Base-by-base conservation (phyloP, 1,140 invertebrate species). In the Camponotus floridanus region DNA sequence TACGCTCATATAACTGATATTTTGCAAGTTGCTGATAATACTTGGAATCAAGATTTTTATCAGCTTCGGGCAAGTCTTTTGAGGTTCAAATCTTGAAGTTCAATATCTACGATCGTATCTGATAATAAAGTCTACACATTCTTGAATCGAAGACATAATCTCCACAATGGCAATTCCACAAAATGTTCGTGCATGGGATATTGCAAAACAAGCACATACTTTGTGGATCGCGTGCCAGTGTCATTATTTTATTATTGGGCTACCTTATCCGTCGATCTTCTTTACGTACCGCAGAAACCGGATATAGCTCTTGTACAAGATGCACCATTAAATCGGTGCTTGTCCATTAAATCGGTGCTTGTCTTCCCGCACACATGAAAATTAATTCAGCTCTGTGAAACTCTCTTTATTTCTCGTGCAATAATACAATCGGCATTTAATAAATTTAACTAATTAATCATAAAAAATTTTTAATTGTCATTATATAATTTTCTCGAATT, bases 191-290 rank as follows among this genome's bases (percentile, higher is more conserved):
- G 83, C 88, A 89, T 86, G 88, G 83, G 76, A 88, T 51, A 26
- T 45, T 51, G 48, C 48, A 70, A 57, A 67, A 33, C 76, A 39
- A 67, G n/a, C 57, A 31, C 15, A 76, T 74, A 61, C 62, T 48
- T 64, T 15, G 39, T 71, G 42, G 67, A 86, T 89, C 76, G 88
- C 88, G 81, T 89, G 88, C 67, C 31, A 62, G 26, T 85, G 68
- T 55, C 48, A 89, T 89, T 89, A 89, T 89, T 89, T 89, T 89
- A 86, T 89, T 88, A 88, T 89, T 88, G 76, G 48, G 55, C 67
- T 89, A 64, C 61, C 61, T 88, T 88, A 86, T 88, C 88, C 74
- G 31, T 78, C 39, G 68, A 89, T 89, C 88, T 88, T 88, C 65
- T 89, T 51, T 88, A 85, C 83, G 71, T 88, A 88, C 61, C 45